phyloP scores from a whole-genome alignment of 2,888 invertebrate genomes.

The Acanthosepion esculentum region DNA sequence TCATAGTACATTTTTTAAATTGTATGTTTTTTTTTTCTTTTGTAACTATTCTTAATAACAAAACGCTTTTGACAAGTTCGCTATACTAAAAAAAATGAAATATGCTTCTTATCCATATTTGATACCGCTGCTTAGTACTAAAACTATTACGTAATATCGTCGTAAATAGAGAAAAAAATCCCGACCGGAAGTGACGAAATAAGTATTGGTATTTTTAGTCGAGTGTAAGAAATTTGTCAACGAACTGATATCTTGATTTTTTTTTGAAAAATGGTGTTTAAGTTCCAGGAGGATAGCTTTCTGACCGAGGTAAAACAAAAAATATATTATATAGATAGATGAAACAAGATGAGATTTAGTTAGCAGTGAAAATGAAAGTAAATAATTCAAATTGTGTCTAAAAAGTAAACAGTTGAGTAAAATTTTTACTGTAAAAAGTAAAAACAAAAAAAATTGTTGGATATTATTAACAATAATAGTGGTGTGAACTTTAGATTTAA shows the following conservation, averaged over 20 bases:
- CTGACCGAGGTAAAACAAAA: conserved; percentile 62
- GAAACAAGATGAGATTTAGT: neutral
- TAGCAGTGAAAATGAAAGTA: neutral
- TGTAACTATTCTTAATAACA: too few species aligned
- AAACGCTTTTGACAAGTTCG: too few species aligned
- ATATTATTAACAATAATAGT: too few species aligned
- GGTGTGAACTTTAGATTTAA: too few species aligned
- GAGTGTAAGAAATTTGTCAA: too few species aligned
- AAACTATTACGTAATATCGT: conserved; percentile 4
- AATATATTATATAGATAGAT: neutral
- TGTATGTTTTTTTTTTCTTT: too few species aligned
- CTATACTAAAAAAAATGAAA: too few species aligned
- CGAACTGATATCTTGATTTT: too few species aligned
- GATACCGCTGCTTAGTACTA: neutral
- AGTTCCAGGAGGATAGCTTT: conserved; percentile 71
- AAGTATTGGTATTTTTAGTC: neutral
- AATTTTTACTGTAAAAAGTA: too few species aligned
- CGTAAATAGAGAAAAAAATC: neutral
- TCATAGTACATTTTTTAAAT: too few species aligned
- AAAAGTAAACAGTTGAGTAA: too few species aligned
- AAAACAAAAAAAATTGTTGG: neutral
- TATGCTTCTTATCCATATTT: too few species aligned
- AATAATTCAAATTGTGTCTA: neutral
- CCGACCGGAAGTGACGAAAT: conserved; percentile 33
- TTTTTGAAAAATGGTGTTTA: conserved; percentile 61